Base-by-base conservation (phyloP, 2,888 invertebrate species). In the Labia minor region DNA sequence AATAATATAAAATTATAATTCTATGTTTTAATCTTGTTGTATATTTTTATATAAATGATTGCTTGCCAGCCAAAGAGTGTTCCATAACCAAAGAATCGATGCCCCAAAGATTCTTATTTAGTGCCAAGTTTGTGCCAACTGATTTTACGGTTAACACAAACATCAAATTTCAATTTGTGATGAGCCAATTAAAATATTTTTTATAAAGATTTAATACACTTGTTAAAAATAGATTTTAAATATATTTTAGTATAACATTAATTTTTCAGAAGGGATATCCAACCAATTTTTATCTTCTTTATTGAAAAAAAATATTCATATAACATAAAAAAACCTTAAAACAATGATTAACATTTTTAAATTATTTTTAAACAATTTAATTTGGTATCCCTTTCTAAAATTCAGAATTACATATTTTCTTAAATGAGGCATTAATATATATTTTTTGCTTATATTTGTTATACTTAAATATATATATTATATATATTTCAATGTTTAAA, bases 401-500 rank as follows among this genome's bases (percentile, higher is more conserved):
- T n/a, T n/a, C n/a, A n/a, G n/a, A n/a, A n/a, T n/a, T n/a, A n/a
- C n/a, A n/a, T n/a, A n/a, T n/a, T n/a, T n/a, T n/a, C n/a, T n/a
- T n/a, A n/a, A n/a, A n/a, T n/a, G n/a, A n/a, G n/a, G n/a, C n/a
- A n/a, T n/a, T n/a, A n/a, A n/a, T n/a, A n/a, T n/a, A n/a, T n/a
- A n/a, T n/a, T n/a, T n/a, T n/a, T n/a, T n/a, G n/a, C n/a, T n/a
- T n/a, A n/a, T n/a, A n/a, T n/a, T n/a, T n/a, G n/a, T n/a, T n/a
- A n/a, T n/a, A n/a, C n/a, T n/a, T 26, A 26, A 65, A 65, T 65
- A 37, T 61, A 33, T 62, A 67, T 37, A 49, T 19, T 26, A 65
- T 65, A 65, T 65, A 37, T 65, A 64, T 64, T 4, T 65, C 33
- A 18, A 37, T 65, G 37, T 65, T 26, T 26, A 26, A 26, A 26